phyloP scores from a whole-genome alignment of 2,888 invertebrate genomes.

The Anthrax anthrax region DNA sequence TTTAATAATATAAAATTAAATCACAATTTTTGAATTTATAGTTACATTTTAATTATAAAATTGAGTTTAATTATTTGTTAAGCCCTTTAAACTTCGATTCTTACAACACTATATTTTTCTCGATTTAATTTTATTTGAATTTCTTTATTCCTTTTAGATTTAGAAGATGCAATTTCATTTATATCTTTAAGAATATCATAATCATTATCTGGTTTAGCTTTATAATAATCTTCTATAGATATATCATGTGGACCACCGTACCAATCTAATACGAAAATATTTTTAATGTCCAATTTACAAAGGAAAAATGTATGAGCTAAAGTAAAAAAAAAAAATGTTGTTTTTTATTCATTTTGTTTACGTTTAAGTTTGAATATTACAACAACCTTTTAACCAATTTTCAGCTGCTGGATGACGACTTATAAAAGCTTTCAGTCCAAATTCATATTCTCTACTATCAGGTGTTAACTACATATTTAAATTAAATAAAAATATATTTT shows the following conservation, averaged over 20 bases:
- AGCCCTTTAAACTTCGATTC: no score
- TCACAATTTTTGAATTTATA: no score
- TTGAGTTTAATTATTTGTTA: no score
- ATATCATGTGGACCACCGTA: constrained; percentile 57
- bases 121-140: no score
- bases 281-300: constrained; percentile 56
- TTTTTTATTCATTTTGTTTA: not conserved
- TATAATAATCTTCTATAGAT: constrained; percentile 19
- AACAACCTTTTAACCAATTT: constrained; percentile 23
- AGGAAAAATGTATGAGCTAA: constrained; percentile 44
- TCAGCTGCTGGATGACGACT: constrained; percentile 28
- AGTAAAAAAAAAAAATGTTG: not conserved
- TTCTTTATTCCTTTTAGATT: no score
- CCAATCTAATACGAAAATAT: constrained; percentile 62
- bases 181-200: not conserved
- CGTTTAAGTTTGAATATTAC: no score
- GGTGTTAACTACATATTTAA: not conserved
- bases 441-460: constrained; percentile 15
- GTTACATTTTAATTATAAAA: no score
- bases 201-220: constrained; percentile 12
- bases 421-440: constrained; percentile 19
- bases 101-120: no score
- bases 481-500: no score
- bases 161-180: not conserved
- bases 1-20: no score